Conservation (phyloP, 2,113 vertebrate genomes). For the Mormyrus lacerda region DNA sequence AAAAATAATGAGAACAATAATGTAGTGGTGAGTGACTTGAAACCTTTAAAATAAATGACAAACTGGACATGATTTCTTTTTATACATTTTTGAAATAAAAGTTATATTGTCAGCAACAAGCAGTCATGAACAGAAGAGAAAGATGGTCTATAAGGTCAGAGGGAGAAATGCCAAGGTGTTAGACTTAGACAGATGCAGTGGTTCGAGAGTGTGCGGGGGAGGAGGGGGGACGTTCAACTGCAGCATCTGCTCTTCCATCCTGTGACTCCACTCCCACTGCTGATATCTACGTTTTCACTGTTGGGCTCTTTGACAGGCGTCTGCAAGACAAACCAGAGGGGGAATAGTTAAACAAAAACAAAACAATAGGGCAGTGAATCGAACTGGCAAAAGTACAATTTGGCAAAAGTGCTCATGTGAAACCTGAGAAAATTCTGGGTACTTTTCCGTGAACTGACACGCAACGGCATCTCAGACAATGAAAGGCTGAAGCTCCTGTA, state of each 20-base stretch:
- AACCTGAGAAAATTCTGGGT: background rate
- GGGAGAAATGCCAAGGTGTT: slow-evolving; percentile 45
- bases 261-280: slow-evolving; percentile 85
- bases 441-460: background rate
- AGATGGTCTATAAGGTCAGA: slow-evolving; percentile 53
- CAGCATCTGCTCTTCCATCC: slow-evolving; percentile 99
- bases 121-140: slow-evolving; percentile 65
- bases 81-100: slow-evolving; percentile 74
- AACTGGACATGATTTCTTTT: slow-evolving; percentile 77
- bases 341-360: background rate
- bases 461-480: background rate
- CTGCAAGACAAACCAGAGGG: slow-evolving; percentile 51
- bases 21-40: slow-evolving; percentile 57
- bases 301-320: slow-evolving; percentile 98
- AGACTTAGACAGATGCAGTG: slow-evolving; percentile 58
- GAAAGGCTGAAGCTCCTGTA: background rate
- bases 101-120: slow-evolving; percentile 69
- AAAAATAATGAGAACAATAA: slow-evolving; percentile 65
- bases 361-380: background rate
- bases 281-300: slow-evolving; percentile 99
- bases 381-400: background rate
- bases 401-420: background rate
- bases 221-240: slow-evolving; percentile 67
- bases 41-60: slow-evolving; percentile 70
- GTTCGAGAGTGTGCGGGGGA: slow-evolving; percentile 53